Base-by-base conservation (phyloP, 2,113 vertebrate genomes). In the Microtus montanus region DNA sequence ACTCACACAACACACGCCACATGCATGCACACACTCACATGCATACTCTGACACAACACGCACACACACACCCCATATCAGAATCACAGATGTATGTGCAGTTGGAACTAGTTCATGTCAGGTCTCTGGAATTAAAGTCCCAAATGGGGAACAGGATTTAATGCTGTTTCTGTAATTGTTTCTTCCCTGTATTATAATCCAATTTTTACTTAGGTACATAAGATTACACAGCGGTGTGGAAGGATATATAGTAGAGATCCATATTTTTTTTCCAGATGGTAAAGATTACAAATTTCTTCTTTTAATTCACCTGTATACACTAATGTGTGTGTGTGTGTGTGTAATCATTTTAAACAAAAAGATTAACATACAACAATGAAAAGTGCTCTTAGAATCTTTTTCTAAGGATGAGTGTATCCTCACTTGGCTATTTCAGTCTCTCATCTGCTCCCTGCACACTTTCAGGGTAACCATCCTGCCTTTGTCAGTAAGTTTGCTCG, bases 401-500 rank as follows among this genome's bases (percentile, higher is more conserved):
- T 68, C 30, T 63, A 89, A 68, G 14, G 19, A 74, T 74, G 49
- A 13, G 73, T 49, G 7, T 26, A 86, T 93, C 89, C 93, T 95
- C 41, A 54, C 54, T 14, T 6, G 17, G 26, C 63, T 95, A 89
- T 70, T 90, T 95, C 73, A 86, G 58, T 75, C 79, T 92, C 71
- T 80, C n/a, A 7, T 85, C 95, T 74, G 63, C 28, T 93, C 35
- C 82, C n/a, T 5, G 83, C 90, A 66, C 19, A 47, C 10, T 78
- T 78, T 71, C 52, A 49, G 15, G 26, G 44, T 79, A 84, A 91
- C 93, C 94, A 96, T 61, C 20, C 68, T 64, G 47, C 0, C 0
- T 96, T 97, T 95, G 89, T 96, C 68, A 93, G 41, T 79, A 83
- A 83, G 17, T 84, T 96, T 93, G 44, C 44, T 97, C 30, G 15